A percentile compares a stretch with the other conserved stretches of the same genome.
These are phyloP conservation scores for Scaptomyza flava DNA, from an alignment of 2,888 invertebrate species.

Conservation along the genomic window DNA sequence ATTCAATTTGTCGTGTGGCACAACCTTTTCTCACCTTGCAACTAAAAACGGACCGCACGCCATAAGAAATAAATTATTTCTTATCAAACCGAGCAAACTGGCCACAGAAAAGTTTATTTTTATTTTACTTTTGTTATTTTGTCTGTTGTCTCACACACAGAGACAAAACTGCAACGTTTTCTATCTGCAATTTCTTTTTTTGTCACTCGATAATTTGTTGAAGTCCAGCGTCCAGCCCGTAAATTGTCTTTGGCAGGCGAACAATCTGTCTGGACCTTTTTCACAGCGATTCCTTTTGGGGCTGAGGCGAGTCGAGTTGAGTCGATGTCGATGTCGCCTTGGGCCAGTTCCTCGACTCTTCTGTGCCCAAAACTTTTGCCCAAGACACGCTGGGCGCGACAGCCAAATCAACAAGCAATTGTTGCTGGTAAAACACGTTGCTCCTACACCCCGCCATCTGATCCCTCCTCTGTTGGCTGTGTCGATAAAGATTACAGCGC, in stretches of 20 bases:
- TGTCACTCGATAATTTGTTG: constrained; percentile 75
- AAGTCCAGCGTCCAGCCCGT: constrained; percentile 67
- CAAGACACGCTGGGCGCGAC: constrained; percentile 42
- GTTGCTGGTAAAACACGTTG: constrained; percentile 73
- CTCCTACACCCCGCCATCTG: background rate
- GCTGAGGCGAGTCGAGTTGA: constrained; percentile 6
- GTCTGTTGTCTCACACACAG: constrained; percentile 15
- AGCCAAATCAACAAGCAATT: constrained; percentile 77
- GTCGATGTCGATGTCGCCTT: constrained; percentile 29
- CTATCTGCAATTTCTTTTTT: constrained; percentile 67
- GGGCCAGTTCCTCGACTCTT: constrained; percentile 37
- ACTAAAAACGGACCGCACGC: constrained; percentile 49
- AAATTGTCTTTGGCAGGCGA: constrained; percentile 77
- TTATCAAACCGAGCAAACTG: constrained; percentile 65
- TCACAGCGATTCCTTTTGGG: constrained; percentile 3
- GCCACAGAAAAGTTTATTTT: constrained; percentile 56
- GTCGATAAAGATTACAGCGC: constrained; percentile 61
- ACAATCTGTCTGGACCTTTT: constrained; percentile 44
- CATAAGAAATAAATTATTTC: constrained; percentile 75
- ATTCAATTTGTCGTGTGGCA: constrained; percentile 30
- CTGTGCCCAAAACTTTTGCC: constrained; percentile 65
- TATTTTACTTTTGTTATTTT: constrained; percentile 42
- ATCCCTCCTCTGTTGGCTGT: constrained; percentile 8
- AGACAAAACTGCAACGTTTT: constrained; percentile 53
- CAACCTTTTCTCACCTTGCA: constrained; percentile 40